A percentile compares a stretch with the other conserved stretches of the same genome.
phyloP scores from a whole-genome alignment of 1,140 invertebrate genomes.

The Papilio xuthus region DNA sequence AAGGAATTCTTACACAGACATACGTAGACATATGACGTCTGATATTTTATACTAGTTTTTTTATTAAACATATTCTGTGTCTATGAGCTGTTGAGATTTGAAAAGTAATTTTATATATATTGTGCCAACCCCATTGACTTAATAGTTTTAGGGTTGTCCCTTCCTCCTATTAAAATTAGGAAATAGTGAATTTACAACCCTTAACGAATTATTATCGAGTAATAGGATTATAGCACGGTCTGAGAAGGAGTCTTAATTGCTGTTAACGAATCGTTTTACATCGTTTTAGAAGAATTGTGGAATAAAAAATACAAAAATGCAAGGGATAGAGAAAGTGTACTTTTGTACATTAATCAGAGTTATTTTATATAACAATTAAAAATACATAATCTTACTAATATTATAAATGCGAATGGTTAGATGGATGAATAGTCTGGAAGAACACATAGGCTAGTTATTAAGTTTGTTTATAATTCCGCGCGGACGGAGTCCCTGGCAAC shows the following conservation, averaged over 20 bases:
- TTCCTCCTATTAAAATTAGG: constrained; percentile 61
- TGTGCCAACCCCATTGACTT: background rate
- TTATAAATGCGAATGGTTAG: no score
- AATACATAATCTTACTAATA: no score
- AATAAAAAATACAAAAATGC: background rate
- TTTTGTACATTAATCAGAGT: background rate
- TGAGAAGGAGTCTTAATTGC: constrained; percentile 50
- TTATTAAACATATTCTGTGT: background rate
- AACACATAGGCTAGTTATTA: no score
- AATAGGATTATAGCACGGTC: constrained; percentile 54
- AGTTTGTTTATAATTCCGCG: no score
- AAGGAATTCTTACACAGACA: background rate
- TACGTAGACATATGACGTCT: background rate
- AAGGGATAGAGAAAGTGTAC: background rate
- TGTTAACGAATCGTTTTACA: constrained; percentile 50
- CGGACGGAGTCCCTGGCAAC: no score
- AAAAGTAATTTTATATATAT: constrained; percentile 3
- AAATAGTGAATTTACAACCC: constrained; percentile 76
- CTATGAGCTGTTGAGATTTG: background rate
- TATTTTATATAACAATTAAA: no score
- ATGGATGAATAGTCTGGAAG: no score
- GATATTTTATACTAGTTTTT: background rate
- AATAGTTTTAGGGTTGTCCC: constrained; percentile 43
- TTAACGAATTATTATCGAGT: constrained; percentile 58
- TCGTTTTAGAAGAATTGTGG: constrained; percentile 33